Evolutionary conservation across 92 coral and sea anemone genomes (phyloP).

Genomic region (Zoanthus solanderi): DNA sequence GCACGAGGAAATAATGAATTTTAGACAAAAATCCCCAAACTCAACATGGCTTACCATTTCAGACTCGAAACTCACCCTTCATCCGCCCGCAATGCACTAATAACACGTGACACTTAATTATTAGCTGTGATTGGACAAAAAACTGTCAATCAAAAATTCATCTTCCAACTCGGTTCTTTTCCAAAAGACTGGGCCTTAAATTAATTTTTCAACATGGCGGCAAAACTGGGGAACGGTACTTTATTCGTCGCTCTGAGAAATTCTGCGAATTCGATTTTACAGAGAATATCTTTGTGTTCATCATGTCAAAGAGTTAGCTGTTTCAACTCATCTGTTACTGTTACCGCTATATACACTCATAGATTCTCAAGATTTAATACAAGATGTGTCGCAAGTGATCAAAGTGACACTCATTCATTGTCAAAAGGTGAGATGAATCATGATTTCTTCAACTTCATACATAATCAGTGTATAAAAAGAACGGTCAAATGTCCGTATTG

Average conservation of each 20-base stretch:
- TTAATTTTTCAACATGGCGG: constrained; percentile 60
- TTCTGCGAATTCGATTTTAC: constrained; percentile 1
- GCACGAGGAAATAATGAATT: constrained; percentile 64
- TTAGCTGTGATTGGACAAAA: constrained; percentile 69
- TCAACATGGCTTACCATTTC: constrained; percentile 92
- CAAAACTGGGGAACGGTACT: constrained; percentile 18
- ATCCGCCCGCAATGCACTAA: constrained; percentile 66
- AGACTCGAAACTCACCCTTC: constrained; percentile 62
- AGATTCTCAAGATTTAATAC: neutral
- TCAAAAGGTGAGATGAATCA: no score
- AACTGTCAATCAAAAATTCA: constrained; percentile 70
- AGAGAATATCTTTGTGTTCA: constrained; percentile 4
- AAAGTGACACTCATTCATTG: neutral
- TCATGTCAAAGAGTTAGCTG: constrained; percentile 1
- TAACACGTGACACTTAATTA: constrained; percentile 1
- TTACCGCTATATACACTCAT: neutral
- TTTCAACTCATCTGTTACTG: neutral
- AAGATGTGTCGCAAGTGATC: constrained; percentile 1
- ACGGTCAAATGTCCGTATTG: no score
- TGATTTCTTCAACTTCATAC: no score
- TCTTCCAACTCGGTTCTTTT: neutral
- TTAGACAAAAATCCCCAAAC: constrained; percentile 51
- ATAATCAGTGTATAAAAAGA: no score
- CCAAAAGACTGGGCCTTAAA: constrained; percentile 34
- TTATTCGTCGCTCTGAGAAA: neutral